Conservation (phyloP, 2,797 vertebrate genomes). For the Lepilemur septentrionalis region DNA sequence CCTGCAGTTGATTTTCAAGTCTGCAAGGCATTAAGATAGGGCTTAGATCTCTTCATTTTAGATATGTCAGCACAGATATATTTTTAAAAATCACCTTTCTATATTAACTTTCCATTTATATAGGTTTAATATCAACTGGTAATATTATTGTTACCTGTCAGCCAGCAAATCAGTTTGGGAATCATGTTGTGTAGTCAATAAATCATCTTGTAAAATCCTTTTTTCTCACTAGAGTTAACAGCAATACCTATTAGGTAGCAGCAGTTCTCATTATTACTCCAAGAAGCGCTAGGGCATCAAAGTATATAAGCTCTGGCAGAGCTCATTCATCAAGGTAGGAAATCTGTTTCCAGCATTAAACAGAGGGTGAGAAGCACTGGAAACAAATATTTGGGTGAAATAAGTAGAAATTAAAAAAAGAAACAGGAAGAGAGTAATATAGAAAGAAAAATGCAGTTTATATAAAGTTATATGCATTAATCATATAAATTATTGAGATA, state of each 20-base stretch:
- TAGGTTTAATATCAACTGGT: conserved; percentile 61
- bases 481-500: conserved; percentile 51
- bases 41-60: conserved; percentile 47
- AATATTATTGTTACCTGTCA: conserved; percentile 70
- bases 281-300: conserved; percentile 68
- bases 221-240: conserved; percentile 70
- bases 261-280: conserved; percentile 74
- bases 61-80: conserved; percentile 44
- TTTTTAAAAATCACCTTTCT: conserved; percentile 25
- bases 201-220: conserved; percentile 61
- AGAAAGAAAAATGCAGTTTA: conserved; percentile 54
- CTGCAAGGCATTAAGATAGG: conserved; percentile 46
- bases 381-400: conserved; percentile 49
- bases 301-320: conserved; percentile 67
- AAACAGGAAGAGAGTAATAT: not conserved
- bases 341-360: conserved; percentile 74
- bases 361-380: conserved; percentile 47
- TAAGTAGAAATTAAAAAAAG: not conserved
- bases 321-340: conserved; percentile 77
- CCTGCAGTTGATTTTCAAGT: conserved; percentile 28
- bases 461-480: conserved; percentile 12
- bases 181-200: conserved; percentile 59
- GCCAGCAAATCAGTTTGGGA: conserved; percentile 42
- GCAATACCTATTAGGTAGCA: conserved; percentile 68
- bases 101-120: conserved; percentile 59